Evolutionary conservation across 2,113 vertebrate genomes (phyloP).

Genomic region (Bufo bufo): DNA sequence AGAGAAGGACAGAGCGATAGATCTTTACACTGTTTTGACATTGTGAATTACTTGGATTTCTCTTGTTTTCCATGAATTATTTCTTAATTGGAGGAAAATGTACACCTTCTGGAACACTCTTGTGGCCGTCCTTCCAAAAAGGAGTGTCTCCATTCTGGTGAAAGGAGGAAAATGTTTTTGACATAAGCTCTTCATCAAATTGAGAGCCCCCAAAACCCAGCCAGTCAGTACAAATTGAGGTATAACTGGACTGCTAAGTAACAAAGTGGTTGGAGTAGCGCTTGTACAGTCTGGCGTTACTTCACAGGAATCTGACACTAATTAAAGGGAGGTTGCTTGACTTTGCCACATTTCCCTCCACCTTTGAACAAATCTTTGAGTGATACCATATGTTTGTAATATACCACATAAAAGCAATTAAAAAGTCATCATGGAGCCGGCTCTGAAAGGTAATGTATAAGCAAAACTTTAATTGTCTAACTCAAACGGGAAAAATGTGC

Average conservation of each 20-base stretch:
- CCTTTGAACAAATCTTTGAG: slow-evolving; percentile 58
- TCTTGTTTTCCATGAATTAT: slow-evolving; percentile 20
- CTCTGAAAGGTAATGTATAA: slow-evolving; percentile 48
- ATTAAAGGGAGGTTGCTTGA: slow-evolving; percentile 48
- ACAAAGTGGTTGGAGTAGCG: slow-evolving; percentile 59
- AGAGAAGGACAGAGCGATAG: not conserved
- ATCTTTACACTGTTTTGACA: not conserved
- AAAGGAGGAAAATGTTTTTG: slow-evolving; percentile 53
- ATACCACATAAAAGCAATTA: slow-evolving; percentile 60
- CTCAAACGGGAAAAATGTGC: slow-evolving; percentile 44
- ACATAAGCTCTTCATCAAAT: slow-evolving; percentile 61
- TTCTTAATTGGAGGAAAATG: not conserved
- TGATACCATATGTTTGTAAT: slow-evolving; percentile 62
- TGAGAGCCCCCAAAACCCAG: slow-evolving; percentile 57
- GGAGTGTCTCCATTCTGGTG: slow-evolving; percentile 24
- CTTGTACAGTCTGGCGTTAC: slow-evolving; percentile 56
- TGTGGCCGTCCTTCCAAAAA: not conserved
- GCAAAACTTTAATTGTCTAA: slow-evolving; percentile 44
- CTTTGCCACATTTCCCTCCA: slow-evolving; percentile 59
- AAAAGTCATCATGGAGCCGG: slow-evolving; percentile 55
- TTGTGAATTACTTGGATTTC: not conserved
- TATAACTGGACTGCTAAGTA: slow-evolving; percentile 59
- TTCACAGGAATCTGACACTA: slow-evolving; percentile 62
- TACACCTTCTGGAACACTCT: not conserved
- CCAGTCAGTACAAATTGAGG: slow-evolving; percentile 60